phyloP scores from a whole-genome alignment of 2,113 vertebrate genomes.

The Clarias magur region DNA sequence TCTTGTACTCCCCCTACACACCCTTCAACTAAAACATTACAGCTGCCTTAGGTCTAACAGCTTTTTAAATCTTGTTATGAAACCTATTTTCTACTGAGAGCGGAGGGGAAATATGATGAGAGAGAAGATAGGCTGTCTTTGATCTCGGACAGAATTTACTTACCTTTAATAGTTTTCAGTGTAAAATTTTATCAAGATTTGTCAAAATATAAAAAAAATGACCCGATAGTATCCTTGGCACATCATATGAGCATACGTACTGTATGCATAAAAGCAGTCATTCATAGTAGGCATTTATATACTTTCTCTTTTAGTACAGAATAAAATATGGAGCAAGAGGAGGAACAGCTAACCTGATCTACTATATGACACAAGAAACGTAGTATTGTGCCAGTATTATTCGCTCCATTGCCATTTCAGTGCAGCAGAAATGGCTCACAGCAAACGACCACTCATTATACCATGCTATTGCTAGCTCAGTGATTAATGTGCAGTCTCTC shows the following conservation, averaged over 20 bases:
- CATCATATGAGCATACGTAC: neutral
- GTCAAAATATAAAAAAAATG: neutral
- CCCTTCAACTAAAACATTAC: slow-evolving; percentile 18
- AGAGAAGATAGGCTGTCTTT: slow-evolving; percentile 9
- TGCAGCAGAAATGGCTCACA: slow-evolving; percentile 21
- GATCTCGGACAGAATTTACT: neutral
- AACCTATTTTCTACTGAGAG: slow-evolving; percentile 18
- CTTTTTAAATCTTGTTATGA: slow-evolving; percentile 37
- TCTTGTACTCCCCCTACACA: neutral
- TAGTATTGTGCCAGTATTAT: neutral
- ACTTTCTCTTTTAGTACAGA: neutral
- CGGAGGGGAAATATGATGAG: neutral
- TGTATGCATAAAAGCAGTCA: neutral
- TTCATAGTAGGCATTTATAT: neutral
- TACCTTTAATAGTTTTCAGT: slow-evolving; percentile 9
- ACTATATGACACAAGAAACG: neutral
- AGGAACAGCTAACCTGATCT: neutral
- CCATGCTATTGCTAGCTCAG: slow-evolving; percentile 12
- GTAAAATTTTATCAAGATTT: neutral
- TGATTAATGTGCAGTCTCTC: slow-evolving; percentile 37
- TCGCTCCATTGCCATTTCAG: neutral
- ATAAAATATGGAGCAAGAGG: neutral
- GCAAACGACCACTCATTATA: slow-evolving; percentile 35
- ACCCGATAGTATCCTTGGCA: neutral
- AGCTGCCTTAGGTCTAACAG: slow-evolving; percentile 23